These are phyloP conservation scores for Coenonympha glycerion DNA, from an alignment of 2,888 invertebrate species.

Conservation along the genomic window DNA sequence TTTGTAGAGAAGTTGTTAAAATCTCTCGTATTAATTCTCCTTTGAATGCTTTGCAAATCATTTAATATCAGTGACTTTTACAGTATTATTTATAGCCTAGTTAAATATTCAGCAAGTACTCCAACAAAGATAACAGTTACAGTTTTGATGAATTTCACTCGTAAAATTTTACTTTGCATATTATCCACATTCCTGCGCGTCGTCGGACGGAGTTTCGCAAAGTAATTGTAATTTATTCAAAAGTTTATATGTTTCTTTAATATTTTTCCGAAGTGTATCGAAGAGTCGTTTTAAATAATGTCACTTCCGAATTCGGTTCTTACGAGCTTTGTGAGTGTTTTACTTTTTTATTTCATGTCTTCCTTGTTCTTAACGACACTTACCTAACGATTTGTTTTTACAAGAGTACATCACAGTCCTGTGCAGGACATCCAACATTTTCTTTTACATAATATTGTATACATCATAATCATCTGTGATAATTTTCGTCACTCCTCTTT, in stretches of 20 bases:
- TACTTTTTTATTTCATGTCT: neutral
- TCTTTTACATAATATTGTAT: no score
- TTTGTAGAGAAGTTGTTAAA: no score
- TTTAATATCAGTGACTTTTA: slow-evolving; percentile 8
- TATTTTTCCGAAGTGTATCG: slow-evolving; percentile 23
- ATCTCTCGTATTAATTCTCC: neutral
- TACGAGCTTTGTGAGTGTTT: slow-evolving; percentile 18
- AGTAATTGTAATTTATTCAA: slow-evolving; percentile 27
- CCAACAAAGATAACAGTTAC: slow-evolving; percentile 23
- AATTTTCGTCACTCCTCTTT: no score
- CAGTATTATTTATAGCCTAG: slow-evolving; percentile 16
- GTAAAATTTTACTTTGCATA: slow-evolving; percentile 27
- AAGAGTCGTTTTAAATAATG: slow-evolving; percentile 13
- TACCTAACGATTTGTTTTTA: no score
- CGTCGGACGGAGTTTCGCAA: slow-evolving; percentile 17
- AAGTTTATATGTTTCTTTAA: slow-evolving; percentile 25
- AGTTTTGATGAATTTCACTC: slow-evolving; percentile 25
- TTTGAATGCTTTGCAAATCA: slow-evolving; percentile 2
- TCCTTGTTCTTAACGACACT: neutral
- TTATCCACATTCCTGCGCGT: slow-evolving; percentile 21
- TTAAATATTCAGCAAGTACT: slow-evolving; percentile 20
- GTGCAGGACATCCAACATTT: no score
- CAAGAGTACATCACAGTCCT: no score
- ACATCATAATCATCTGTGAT: no score
- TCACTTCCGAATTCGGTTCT: slow-evolving; percentile 20